Evolutionary conservation across 2,888 invertebrate species (phyloP).

Genomic region (Hirtodrosophila cameraria): DNA sequence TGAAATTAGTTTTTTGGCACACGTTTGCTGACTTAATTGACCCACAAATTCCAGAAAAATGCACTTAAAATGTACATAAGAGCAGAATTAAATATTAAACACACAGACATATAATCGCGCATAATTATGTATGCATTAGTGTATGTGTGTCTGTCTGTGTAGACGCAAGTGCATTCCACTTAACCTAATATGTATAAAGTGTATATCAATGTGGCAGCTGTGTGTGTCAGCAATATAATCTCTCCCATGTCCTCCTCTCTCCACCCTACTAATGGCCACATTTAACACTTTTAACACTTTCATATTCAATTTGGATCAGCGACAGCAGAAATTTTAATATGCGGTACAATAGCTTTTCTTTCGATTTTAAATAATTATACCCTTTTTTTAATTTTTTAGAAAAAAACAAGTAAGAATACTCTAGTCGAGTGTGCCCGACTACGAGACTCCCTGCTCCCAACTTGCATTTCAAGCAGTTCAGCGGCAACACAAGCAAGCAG

Average conservation of each 20-base stretch:
- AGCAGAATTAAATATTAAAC: conserved; percentile 24
- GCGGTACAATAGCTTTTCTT: too few relatives aligned
- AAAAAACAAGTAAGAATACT: too few relatives aligned
- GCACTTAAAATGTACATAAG: conserved; percentile 28
- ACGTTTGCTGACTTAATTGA: conserved; percentile 10
- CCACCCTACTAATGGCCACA: conserved; percentile 28
- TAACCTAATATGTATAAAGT: conserved; percentile 65
- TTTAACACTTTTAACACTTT: conserved; percentile 41
- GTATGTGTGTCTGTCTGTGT: background rate
- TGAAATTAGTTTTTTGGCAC: conserved; percentile 4
- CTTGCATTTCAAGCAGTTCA: too few relatives aligned
- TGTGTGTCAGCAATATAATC: conserved; percentile 45
- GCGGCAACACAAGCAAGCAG: too few relatives aligned
- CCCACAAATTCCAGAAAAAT: conserved; percentile 30
- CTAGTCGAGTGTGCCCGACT: too few relatives aligned
- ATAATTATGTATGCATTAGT: background rate
- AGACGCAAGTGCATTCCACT: conserved; percentile 51
- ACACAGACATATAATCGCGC: conserved; percentile 3
- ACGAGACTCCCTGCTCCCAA: too few relatives aligned
- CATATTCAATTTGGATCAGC: conserved; percentile 17
- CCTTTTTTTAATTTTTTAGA: too few relatives aligned
- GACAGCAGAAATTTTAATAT: conserved; percentile 1
- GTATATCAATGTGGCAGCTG: conserved; percentile 45
- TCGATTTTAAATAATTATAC: too few relatives aligned
- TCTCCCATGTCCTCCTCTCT: background rate